Evolutionary conservation across 2,888 invertebrate species (phyloP).

Genomic region (Lottia gigantea): DNA sequence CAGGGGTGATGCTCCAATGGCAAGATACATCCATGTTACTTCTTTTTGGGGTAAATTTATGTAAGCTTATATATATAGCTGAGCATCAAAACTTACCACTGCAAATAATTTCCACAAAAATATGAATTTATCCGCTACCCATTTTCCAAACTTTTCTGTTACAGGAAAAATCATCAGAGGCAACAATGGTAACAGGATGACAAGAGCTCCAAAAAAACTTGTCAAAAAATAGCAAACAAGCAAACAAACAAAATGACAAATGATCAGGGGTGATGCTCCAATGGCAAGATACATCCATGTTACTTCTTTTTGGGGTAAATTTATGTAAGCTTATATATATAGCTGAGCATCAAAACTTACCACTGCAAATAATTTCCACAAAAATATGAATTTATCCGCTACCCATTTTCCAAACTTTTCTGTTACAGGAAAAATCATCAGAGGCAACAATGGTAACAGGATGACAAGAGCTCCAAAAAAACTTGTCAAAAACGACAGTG

Average conservation of each 20-base stretch:
- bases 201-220: constrained; percentile 70
- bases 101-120: constrained; percentile 86
- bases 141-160: constrained; percentile 77
- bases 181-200: constrained; percentile 77
- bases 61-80: too few relatives aligned
- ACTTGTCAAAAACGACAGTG: constrained; percentile 46
- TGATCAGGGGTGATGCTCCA: neutral
- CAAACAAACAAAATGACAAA: neutral
- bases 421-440: constrained; percentile 75
- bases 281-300: too few relatives aligned
- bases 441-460: constrained; percentile 78
- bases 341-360: constrained; percentile 71
- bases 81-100: constrained; percentile 74
- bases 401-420: constrained; percentile 77
- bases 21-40: too few relatives aligned
- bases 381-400: constrained; percentile 79
- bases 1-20: neutral
- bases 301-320: neutral
- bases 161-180: constrained; percentile 75
- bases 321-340: too few relatives aligned
- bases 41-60: neutral
- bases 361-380: constrained; percentile 86
- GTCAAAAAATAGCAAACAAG: constrained; percentile 26
- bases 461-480: constrained; percentile 71
- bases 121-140: constrained; percentile 78